Conservation (phyloP, 2,888 invertebrate genomes). For the Drosophila suboccidentalis region DNA sequence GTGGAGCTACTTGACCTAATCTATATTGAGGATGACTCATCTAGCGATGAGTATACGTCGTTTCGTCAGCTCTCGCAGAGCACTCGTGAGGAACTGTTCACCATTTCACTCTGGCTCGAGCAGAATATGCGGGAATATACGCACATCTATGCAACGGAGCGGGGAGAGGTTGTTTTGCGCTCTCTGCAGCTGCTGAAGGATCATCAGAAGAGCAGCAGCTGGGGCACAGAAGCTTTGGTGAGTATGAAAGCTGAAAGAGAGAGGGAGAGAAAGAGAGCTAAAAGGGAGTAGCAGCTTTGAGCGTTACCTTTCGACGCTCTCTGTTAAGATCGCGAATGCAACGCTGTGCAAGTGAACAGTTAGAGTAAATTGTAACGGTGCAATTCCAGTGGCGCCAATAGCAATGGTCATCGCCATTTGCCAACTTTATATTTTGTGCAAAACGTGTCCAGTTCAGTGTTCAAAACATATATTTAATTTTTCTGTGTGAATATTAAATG, state of each 20-base stretch:
- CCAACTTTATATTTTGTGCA: constrained; percentile 19
- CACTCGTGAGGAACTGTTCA: constrained; percentile 90
- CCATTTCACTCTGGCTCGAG: constrained; percentile 94
- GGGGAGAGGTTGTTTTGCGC: constrained; percentile 91
- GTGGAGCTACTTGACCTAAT: constrained; percentile 95
- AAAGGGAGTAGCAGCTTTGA: neutral
- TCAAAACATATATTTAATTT: neutral
- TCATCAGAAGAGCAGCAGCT: constrained; percentile 92
- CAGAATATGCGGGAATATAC: constrained; percentile 91
- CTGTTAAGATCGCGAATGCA: constrained; percentile 22
- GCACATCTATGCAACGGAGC: constrained; percentile 90
- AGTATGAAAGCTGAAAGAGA: constrained; percentile 61
- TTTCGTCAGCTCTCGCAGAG: constrained; percentile 90
- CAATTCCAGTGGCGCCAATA: constrained; percentile 13
- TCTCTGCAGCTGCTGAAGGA: constrained; percentile 92
- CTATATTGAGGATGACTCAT: constrained; percentile 92
- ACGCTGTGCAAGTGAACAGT: constrained; percentile 34
- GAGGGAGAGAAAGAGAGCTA: no score
- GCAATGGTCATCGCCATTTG: constrained; percentile 45
- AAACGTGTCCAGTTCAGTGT: constrained; percentile 27
- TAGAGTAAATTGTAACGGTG: constrained; percentile 58
- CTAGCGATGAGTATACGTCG: constrained; percentile 87
- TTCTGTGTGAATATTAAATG: constrained; percentile 12
- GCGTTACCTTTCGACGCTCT: neutral
- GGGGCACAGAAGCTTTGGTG: constrained; percentile 91